phyloP scores from a whole-genome alignment of 2,888 invertebrate genomes.

The Pachliopta kotzebuea region DNA sequence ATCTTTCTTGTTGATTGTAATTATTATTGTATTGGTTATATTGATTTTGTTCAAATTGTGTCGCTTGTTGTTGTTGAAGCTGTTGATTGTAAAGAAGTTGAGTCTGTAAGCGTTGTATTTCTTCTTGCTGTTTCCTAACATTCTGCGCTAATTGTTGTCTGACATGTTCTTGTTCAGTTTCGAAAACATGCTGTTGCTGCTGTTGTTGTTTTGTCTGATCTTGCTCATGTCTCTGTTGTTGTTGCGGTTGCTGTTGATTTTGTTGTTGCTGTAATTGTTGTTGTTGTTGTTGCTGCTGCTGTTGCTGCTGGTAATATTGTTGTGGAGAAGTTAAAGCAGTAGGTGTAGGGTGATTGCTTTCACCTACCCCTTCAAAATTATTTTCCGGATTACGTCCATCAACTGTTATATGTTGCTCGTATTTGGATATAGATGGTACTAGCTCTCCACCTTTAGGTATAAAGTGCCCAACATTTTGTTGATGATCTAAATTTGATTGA shows the following conservation, averaged over 20 bases:
- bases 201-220: constrained; percentile 58
- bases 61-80: constrained; percentile 49
- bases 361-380: constrained; percentile 51
- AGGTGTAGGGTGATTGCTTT: constrained; percentile 41
- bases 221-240: constrained; percentile 54
- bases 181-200: constrained; percentile 62
- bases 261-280: constrained; percentile 50
- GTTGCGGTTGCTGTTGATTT: constrained; percentile 41
- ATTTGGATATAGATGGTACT: constrained; percentile 87
- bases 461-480: constrained; percentile 71
- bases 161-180: constrained; percentile 66
- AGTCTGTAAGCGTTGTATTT: constrained; percentile 71
- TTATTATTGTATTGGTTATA: constrained; percentile 42
- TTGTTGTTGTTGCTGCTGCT: constrained; percentile 46
- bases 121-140: constrained; percentile 76
- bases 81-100: constrained; percentile 65
- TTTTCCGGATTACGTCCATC: constrained; percentile 57
- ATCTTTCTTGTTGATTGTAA: constrained; percentile 59
- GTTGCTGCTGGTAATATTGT: constrained; percentile 44
- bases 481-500: constrained; percentile 55
- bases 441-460: constrained; percentile 86
- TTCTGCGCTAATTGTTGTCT: constrained; percentile 67
- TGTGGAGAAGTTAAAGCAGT: constrained; percentile 34
- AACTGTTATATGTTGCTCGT: constrained; percentile 88
- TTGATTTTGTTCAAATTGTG: constrained; percentile 42